Evolutionary conservation across 2,888 invertebrate species (phyloP), one percentile per base, ranked within the genome.

Genomic region (Abscondita cerata): DNA sequence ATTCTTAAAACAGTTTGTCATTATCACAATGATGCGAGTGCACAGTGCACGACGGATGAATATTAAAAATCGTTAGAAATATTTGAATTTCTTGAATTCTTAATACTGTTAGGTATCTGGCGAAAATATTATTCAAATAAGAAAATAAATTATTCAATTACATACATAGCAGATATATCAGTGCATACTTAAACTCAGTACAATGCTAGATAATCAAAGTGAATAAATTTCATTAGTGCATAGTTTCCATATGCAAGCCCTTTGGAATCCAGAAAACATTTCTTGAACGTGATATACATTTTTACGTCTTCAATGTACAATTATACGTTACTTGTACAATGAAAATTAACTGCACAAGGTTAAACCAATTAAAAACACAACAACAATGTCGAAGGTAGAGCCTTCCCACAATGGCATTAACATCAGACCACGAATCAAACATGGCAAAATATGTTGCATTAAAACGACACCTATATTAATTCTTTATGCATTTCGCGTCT

Each of bases 371-470:
- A 73, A 74, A 75, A 71, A 64, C 59, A 67, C 60, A 56, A 55
- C 54, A 19, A 44, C 48, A 60, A 52, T 56, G 38, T 16, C 16
- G 38, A 48, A 15, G 47, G 52, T 52, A 16, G 20, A 47, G 36
- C 19, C 58, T 74, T 70, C 73, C 71, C 72, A 71, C 69, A 74
- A 71, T 73, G 75, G 72, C 75, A 74, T 68, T 71, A 65, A 59
- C 67, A 70, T 71, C 70, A 70, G 72, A 71, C 71, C 69, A 69
- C 59, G 67, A 65, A 66, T 69, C 70, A 67, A 72, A 73, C 70
- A 71, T 70, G 71, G 70, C 69, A 66, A 66, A 64, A 73, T 72
- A 2, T 25, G 6, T 25, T 25, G 25, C 25, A 25, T 25, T 25
- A 25, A 25, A 6, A 25, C 25, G 25, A 25, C 25, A 25, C 25